Conservation (phyloP, 2,888 invertebrate species). For the Scotopteryx bipunctaria region DNA sequence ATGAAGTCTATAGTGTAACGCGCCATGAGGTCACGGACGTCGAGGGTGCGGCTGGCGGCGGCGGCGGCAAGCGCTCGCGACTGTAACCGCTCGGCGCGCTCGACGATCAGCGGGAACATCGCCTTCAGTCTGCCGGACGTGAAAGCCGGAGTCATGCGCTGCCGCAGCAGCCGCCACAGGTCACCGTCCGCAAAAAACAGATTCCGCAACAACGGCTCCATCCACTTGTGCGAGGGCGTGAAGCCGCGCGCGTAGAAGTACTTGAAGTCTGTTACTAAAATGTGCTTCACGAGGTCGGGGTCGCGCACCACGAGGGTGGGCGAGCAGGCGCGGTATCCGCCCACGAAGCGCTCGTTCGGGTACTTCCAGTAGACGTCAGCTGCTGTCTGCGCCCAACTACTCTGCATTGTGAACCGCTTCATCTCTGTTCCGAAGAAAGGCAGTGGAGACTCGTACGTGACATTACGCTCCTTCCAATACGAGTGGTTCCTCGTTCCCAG, state of each 20-base stretch:
- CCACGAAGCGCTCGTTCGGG: constrained; percentile 57
- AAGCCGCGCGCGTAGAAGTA: constrained; percentile 59
- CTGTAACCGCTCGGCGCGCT: constrained; percentile 57
- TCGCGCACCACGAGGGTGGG: constrained; percentile 59
- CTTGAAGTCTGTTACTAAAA: constrained; percentile 57
- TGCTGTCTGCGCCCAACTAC: constrained; percentile 48
- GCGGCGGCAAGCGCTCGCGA: constrained; percentile 44
- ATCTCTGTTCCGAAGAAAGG: constrained; percentile 57
- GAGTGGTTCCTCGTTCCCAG: constrained; percentile 50
- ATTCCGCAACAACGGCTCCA: constrained; percentile 59
- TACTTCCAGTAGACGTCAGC: constrained; percentile 56
- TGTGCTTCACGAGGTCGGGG: constrained; percentile 54
- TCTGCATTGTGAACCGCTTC: constrained; percentile 45
- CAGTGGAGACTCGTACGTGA: constrained; percentile 55
- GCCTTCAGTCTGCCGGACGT: constrained; percentile 61
- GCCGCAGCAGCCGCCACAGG: constrained; percentile 61
- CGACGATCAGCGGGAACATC: constrained; percentile 65
- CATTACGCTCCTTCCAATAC: constrained; percentile 56
- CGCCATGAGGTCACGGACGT: constrained; percentile 64
- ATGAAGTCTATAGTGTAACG: constrained; percentile 65
- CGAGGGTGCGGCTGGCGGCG: constrained; percentile 40
- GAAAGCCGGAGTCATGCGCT: constrained; percentile 66
- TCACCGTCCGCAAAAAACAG: constrained; percentile 64
- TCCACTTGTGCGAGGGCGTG: constrained; percentile 28
- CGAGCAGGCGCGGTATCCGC: constrained; percentile 50